phyloP scores from a whole-genome alignment of 2,797 vertebrate genomes.

The Catostomus latipinnis region DNA sequence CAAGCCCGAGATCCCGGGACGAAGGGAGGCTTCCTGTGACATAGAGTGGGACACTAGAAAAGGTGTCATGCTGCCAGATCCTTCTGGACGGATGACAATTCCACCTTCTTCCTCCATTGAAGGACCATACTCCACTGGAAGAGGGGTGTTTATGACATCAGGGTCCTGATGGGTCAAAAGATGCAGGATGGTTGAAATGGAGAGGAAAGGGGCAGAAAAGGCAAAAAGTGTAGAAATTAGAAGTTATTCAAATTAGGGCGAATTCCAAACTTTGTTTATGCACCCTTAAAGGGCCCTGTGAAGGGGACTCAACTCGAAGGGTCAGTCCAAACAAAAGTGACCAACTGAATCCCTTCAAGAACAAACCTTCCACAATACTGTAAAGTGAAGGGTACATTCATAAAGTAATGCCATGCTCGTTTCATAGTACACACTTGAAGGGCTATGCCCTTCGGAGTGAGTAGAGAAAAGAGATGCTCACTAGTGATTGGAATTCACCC shows the following conservation, averaged over 20 bases:
- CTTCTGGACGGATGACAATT: slow-evolving; percentile 76
- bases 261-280: no score
- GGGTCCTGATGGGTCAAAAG: slow-evolving; percentile 80
- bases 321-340: no score
- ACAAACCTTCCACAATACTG: no score
- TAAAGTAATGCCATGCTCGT: not conserved
- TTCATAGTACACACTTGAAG: not conserved
- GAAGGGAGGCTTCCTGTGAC: slow-evolving; percentile 70
- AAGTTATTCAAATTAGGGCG: no score
- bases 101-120: slow-evolving; percentile 80
- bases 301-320: no score
- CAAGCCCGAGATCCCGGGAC: slow-evolving; percentile 64
- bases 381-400: no score
- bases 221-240: not conserved
- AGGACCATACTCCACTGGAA: slow-evolving; percentile 84
- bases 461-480: not conserved
- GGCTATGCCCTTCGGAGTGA: not conserved
- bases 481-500: not conserved
- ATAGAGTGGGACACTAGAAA: slow-evolving; percentile 75
- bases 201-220: not conserved
- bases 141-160: slow-evolving; percentile 88
- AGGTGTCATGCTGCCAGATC: slow-evolving; percentile 79
- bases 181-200: not conserved
- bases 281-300: no score
- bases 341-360: no score